A percentile compares a stretch with the other conserved stretches of the same genome.
These are phyloP conservation scores for Sacculina carcini DNA, from an alignment of 2,888 invertebrate species.

Conservation along the genomic window DNA sequence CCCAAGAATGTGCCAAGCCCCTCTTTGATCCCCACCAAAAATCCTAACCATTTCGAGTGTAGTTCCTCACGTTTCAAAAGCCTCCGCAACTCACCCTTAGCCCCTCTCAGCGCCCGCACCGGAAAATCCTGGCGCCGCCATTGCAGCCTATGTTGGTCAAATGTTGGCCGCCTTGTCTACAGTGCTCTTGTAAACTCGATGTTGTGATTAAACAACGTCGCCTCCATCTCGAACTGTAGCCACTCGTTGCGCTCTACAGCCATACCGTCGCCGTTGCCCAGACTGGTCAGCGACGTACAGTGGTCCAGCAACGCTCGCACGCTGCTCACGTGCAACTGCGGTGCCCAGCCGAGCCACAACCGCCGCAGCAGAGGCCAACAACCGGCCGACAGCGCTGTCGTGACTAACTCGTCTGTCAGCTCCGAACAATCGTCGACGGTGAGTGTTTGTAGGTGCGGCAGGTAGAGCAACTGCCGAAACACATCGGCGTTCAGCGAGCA, in stretches of 20 bases:
- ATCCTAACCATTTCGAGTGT: no score
- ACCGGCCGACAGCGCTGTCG: neutral
- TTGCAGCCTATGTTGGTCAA: no score
- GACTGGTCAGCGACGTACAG: neutral
- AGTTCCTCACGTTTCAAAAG: no score
- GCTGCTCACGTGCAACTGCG: neutral
- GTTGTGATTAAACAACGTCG: constrained; percentile 10
- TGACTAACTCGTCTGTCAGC: neutral
- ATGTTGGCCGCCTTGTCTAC: no score
- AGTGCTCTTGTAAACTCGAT: neutral
- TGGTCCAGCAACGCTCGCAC: neutral
- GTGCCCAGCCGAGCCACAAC: neutral
- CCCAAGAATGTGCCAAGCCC: no score
- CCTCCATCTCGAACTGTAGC: neutral
- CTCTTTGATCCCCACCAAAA: no score
- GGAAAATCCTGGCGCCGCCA: constrained; percentile 8
- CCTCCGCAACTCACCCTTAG: no score
- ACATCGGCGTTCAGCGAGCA: neutral
- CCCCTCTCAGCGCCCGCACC: no score
- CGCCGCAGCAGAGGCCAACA: neutral
- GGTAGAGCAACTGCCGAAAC: neutral
- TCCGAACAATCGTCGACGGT: neutral
- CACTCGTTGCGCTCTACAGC: neutral
- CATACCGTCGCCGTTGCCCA: neutral
- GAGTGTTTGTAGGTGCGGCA: neutral